Conservation (phyloP, 2,113 vertebrate species). For the Formicarius rufipectus region DNA sequence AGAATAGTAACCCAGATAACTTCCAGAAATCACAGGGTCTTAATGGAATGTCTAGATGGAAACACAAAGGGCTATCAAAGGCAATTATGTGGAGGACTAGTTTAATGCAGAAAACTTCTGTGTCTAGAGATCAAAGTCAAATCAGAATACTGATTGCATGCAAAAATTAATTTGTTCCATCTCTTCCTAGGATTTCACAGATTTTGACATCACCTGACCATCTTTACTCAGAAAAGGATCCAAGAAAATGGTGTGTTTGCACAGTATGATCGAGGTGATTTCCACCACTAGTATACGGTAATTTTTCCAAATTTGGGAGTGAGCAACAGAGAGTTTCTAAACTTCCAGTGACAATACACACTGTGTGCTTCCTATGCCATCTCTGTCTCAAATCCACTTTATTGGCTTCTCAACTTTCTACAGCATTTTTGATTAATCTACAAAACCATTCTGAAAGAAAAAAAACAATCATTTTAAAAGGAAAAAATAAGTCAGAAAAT, state of each 20-base stretch:
- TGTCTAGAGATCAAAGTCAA: conserved; percentile 42
- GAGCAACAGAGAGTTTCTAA: not conserved
- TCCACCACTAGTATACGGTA: not conserved
- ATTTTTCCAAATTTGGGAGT: not conserved
- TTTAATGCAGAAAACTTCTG: conserved; percentile 23
- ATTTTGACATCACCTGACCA: conserved; percentile 22
- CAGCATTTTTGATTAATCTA: not conserved
- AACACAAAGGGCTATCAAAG: conserved; percentile 45
- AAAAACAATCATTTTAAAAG: not conserved
- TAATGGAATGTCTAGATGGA: not conserved
- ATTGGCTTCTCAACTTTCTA: not conserved
- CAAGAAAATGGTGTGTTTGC: not conserved
- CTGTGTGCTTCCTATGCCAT: not conserved
- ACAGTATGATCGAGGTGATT: not conserved
- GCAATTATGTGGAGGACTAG: conserved; percentile 8
- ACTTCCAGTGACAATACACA: not conserved
- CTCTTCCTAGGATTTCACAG: conserved; percentile 6
- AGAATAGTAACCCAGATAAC: conserved; percentile 28
- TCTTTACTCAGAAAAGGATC: conserved; percentile 10
- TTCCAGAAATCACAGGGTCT: not conserved
- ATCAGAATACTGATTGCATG: conserved; percentile 27
- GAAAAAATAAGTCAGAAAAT: not conserved
- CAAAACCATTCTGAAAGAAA: not conserved
- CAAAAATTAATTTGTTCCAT: conserved; percentile 45
- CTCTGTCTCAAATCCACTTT: not conserved